Evolutionary conservation across 2,888 invertebrate genomes (phyloP), one percentile per base, ranked within the genome.

Genomic region (Malthinus flaveolus): DNA sequence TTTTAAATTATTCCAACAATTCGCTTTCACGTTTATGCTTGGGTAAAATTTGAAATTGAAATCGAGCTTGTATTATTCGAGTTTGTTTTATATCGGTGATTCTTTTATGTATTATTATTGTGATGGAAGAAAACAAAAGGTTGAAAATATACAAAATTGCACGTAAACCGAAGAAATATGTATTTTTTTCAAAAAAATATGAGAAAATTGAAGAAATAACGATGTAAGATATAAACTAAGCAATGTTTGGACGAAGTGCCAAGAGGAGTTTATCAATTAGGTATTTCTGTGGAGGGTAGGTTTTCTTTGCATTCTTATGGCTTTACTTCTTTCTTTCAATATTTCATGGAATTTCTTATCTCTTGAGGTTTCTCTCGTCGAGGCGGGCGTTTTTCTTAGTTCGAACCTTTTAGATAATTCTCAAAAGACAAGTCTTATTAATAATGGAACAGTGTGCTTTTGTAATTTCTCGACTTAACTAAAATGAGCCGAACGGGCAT

Each of bases 401-500:
- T 57, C 49, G 36, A 32, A 39, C 39, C 48, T 55, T 57, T 45
- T 32, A 44, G 59, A 59, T 59, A 61, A 65, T 57, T 63, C 63
- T 61, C 63, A 59, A 62, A 63, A 58, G 62, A 54, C 60, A 49
- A 58, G 37, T 37, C 47, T 53, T 65, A 61, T 63, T 65, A 65
- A 65, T 61, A 65, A 63, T 63, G 63, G 60, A 65, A 59, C 59
- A 59, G 61, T 65, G 59, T 57, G 57, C 56, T 61, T 65, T 60
- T 57, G 60, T 56, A 60, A 62, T 52, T 58, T 50, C 55, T 55
- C 49, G 56, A 59, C 57, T 58, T 54, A 42, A 52, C 33, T 8
- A 23, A 39, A 13, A 35, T 35, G 35, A 35, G 35, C 7, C 35
- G 35, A 10, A 35, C 13, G 23, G 36, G 36, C 15, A 42, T 15